A percentile compares a stretch with the other conserved stretches of the same genome.
Evolutionary conservation across 2,113 vertebrate species (phyloP).

Genomic region (Phainopepla nitens): DNA sequence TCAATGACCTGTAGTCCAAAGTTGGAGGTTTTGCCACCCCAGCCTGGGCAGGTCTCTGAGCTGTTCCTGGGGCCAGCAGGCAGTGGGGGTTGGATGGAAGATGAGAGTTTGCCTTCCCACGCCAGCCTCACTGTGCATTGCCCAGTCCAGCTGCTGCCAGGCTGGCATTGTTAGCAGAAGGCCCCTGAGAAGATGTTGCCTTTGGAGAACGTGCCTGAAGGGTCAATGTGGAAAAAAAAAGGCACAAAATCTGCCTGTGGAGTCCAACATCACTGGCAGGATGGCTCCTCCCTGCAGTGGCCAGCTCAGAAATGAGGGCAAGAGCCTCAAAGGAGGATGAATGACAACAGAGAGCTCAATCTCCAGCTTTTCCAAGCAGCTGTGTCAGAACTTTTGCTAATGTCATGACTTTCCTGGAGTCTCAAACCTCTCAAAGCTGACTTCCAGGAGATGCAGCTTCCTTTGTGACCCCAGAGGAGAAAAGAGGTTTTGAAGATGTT

Average conservation of each 20-base stretch:
- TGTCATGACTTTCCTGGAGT: neutral
- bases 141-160: neutral
- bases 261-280: neutral
- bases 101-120: accelerated
- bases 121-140: neutral
- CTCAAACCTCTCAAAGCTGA: neutral
- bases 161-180: neutral
- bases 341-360: neutral
- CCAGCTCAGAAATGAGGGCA: neutral
- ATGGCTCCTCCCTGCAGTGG: neutral
- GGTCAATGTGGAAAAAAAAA: neutral
- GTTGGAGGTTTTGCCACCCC: neutral
- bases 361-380: neutral
- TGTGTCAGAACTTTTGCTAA: neutral
- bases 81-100: neutral
- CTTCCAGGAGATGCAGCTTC: neutral
- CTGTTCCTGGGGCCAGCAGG: neutral
- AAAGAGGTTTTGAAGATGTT: constrained; percentile 11
- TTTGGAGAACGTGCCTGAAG: neutral
- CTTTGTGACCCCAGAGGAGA: neutral
- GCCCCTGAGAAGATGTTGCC: neutral
- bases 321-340: neutral
- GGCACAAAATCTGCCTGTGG: neutral
- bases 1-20: neutral
- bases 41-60: neutral